Percentiles rank a stretch among this genome's conserved stretches.
Conservation (phyloP, 2,888 invertebrate genomes). For the Drosophila kokeensis region DNA sequence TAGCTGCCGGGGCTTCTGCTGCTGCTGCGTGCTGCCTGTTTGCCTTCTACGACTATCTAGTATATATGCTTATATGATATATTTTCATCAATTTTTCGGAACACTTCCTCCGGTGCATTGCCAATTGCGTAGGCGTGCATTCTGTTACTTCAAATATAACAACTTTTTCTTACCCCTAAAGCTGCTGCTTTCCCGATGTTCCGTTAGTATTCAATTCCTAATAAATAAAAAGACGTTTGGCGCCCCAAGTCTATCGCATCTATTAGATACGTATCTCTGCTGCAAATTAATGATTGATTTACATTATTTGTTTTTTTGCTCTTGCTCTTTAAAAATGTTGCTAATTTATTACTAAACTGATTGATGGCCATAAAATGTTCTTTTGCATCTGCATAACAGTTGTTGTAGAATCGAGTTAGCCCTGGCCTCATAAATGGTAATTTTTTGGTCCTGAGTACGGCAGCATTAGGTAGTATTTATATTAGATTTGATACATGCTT, state of each 20-base stretch:
- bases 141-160: slow-evolving; percentile 64
- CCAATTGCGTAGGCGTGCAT: slow-evolving; percentile 57
- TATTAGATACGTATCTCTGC: slow-evolving; percentile 62
- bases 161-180: slow-evolving; percentile 45
- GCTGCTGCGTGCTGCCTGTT: slow-evolving; percentile 7
- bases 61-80: slow-evolving; percentile 41
- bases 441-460: background rate
- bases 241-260: slow-evolving; percentile 55
- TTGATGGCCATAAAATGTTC: background rate
- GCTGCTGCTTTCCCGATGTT: slow-evolving; percentile 14
- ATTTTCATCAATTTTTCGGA: slow-evolving; percentile 65
- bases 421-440: background rate
- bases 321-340: slow-evolving; percentile 22
- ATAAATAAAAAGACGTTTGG: slow-evolving; percentile 54
- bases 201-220: slow-evolving; percentile 63
- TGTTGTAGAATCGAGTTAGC: background rate
- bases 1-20: slow-evolving; percentile 53
- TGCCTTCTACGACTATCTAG: slow-evolving; percentile 15
- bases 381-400: background rate
- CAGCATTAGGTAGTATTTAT: background rate
- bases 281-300: slow-evolving; percentile 69
- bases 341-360: slow-evolving; percentile 25
- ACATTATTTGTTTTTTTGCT: slow-evolving; percentile 12
- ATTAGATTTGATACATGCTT: background rate
- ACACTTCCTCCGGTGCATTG: slow-evolving; percentile 28